Conservation (phyloP, 2,797 vertebrate genomes). For the Manis javanica region DNA sequence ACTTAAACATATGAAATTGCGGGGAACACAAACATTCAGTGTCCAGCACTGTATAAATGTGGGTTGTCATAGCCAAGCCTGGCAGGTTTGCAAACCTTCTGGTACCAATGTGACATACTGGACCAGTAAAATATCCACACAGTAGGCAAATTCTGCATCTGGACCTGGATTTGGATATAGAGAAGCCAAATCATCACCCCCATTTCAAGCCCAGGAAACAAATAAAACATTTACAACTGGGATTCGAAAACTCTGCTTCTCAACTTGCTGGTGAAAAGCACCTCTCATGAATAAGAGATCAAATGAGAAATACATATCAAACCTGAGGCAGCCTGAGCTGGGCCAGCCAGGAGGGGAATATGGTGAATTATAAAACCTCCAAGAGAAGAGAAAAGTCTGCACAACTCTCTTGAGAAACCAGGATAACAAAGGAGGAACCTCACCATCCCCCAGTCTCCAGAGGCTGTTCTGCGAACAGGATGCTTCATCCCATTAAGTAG, state of each 20-base stretch:
- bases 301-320: slow-evolving; percentile 50
- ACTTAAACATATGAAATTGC: neutral
- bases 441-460: neutral
- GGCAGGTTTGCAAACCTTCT: neutral
- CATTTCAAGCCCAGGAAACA: neutral
- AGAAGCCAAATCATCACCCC: neutral
- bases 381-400: neutral
- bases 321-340: neutral
- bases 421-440: neutral
- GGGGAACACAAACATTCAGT: neutral
- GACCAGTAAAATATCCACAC: neutral
- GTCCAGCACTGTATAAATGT: neutral
- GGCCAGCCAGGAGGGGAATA: neutral
- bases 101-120: neutral
- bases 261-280: slow-evolving; percentile 55
- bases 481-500: too few species aligned
- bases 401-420: neutral
- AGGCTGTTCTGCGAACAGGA: neutral
- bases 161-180: neutral
- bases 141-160: neutral
- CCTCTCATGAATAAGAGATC: slow-evolving; percentile 62
- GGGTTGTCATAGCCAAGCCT: neutral
- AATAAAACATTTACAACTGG: slow-evolving; percentile 23
- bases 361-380: neutral
- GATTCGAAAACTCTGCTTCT: neutral